phyloP scores from a whole-genome alignment of 2,888 invertebrate genomes.

The Lissonota sp. region DNA sequence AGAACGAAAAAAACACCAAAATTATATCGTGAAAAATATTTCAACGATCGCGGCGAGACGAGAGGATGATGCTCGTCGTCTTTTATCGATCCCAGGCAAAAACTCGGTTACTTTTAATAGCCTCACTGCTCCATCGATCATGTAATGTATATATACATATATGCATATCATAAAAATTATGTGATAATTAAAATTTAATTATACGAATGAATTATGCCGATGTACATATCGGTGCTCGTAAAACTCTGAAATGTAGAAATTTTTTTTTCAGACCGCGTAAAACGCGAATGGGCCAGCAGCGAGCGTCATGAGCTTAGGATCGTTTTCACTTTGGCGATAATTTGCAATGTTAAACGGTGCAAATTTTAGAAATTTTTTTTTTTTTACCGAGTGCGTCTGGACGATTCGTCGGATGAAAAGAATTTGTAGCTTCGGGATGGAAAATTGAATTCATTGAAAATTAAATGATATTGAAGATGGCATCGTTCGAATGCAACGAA shows the following conservation, averaged over 20 bases:
- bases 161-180: background rate
- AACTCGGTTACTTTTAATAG: background rate
- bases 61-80: too few relatives aligned
- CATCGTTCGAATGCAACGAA: too few relatives aligned
- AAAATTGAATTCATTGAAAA: too few relatives aligned
- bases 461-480: too few relatives aligned
- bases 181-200: constrained; percentile 2
- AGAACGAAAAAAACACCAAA: constrained; percentile 59
- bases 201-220: background rate
- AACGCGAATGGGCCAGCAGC: background rate
- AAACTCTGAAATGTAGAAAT: background rate
- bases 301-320: too few relatives aligned
- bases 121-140: background rate
- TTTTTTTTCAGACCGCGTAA: background rate
- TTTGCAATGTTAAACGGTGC: too few relatives aligned
- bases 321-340: too few relatives aligned
- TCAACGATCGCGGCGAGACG: background rate
- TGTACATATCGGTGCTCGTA: background rate
- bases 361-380: too few relatives aligned
- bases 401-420: too few relatives aligned
- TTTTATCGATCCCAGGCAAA: too few relatives aligned
- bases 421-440: too few relatives aligned
- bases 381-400: too few relatives aligned
- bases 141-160: constrained; percentile 2
- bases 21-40: constrained; percentile 40